These are phyloP conservation scores for Todus mexicanus DNA, from an alignment of 2,797 vertebrate genomes.

Conservation along the genomic window DNA sequence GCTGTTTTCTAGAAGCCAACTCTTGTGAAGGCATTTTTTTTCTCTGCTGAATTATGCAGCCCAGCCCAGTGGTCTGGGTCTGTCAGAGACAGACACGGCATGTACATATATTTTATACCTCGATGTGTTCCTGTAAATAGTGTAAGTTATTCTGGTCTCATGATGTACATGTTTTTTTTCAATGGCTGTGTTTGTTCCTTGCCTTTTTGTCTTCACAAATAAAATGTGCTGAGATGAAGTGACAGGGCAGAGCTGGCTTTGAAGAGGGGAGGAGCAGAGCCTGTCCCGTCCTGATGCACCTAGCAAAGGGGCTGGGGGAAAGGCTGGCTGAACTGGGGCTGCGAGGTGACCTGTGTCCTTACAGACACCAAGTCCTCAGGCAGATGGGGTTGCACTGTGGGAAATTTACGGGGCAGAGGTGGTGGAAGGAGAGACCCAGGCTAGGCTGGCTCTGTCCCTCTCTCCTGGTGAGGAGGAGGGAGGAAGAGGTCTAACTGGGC, in stretches of 20 bases:
- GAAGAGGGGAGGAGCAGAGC: not conserved
- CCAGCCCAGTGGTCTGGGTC: not conserved
- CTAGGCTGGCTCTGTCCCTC: not conserved
- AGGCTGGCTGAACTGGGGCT: not conserved
- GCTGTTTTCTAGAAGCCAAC: not conserved
- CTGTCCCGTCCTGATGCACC: too few relatives aligned
- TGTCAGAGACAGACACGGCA: constrained; percentile 38
- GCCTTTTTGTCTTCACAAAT: constrained; percentile 57
- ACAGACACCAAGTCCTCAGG: fast-evolving
- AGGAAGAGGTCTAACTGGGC: not conserved
- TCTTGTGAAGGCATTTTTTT: not conserved
- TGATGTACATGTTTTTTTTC: constrained; percentile 40
- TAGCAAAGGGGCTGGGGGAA: not conserved
- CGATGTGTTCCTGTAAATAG: constrained; percentile 65
- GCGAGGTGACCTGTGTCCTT: not conserved
- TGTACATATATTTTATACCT: constrained; percentile 54
- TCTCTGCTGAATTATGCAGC: not conserved
- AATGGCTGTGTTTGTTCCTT: constrained; percentile 33
- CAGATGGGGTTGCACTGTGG: too few relatives aligned
- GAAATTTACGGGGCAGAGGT: not conserved
- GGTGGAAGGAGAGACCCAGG: not conserved
- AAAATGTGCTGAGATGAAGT: not conserved
- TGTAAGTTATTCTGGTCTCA: constrained; percentile 68
- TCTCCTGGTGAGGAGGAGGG: not conserved
- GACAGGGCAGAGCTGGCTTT: not conserved